A percentile compares a stretch with the other conserved stretches of the same genome.
Conservation (phyloP, 2,113 vertebrate genomes). For the Lepus timidus region DNA sequence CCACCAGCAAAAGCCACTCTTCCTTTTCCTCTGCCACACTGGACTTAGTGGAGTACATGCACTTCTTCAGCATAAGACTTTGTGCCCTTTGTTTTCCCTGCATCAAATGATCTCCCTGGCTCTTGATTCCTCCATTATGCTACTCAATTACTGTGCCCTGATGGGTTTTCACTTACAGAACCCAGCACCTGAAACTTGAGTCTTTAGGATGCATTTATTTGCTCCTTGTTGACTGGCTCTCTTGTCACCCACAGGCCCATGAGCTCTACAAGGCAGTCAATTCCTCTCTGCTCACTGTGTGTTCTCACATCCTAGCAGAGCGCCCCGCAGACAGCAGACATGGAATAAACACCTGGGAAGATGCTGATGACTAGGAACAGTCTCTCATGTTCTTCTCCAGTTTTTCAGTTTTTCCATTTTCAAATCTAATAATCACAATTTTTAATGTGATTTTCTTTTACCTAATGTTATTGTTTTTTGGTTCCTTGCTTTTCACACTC, state of each 20-base stretch:
- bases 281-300: background rate
- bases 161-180: background rate
- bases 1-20: no score
- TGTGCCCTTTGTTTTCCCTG: background rate
- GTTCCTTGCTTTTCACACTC: background rate
- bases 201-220: background rate
- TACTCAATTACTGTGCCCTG: background rate
- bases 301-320: no score
- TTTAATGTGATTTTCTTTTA: background rate
- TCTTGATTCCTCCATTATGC: background rate
- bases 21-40: no score
- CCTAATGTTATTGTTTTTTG: background rate
- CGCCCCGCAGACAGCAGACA: accelerated
- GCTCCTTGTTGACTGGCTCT: background rate
- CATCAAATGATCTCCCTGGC: background rate
- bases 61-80: background rate
- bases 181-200: background rate
- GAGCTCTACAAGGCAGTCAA: background rate
- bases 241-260: background rate
- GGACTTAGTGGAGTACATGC: background rate
- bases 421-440: background rate
- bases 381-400: accelerated
- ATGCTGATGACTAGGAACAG: background rate
- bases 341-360: background rate
- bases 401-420: background rate